Conservation (phyloP, 2,888 invertebrate genomes). For the Pollenia labialis region DNA sequence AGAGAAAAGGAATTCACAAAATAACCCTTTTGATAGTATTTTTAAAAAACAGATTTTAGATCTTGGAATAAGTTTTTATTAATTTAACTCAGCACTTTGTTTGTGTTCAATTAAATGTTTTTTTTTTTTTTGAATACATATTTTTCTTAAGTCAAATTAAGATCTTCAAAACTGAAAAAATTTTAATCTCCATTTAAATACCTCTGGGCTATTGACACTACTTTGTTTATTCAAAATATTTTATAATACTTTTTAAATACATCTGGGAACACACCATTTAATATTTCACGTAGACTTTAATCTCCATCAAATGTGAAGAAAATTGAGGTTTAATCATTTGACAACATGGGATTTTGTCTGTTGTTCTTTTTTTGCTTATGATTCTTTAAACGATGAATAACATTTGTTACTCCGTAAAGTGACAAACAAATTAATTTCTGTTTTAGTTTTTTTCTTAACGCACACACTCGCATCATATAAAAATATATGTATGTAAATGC, state of each 20-base stretch:
- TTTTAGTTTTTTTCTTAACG: constrained; percentile 33
- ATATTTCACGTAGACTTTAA: constrained; percentile 59
- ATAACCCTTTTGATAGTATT: no score
- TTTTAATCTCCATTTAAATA: constrained; percentile 13
- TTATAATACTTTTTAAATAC: constrained; percentile 56
- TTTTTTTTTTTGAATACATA: neutral
- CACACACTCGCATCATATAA: neutral
- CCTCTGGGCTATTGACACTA: constrained; percentile 16
- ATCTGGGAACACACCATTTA: constrained; percentile 43
- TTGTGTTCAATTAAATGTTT: neutral
- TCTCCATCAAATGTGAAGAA: constrained; percentile 69
- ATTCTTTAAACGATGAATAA: constrained; percentile 63
- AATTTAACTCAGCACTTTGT: neutral
- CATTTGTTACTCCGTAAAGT: constrained; percentile 66
- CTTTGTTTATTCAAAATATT: constrained; percentile 56
- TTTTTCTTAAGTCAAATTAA: no score
- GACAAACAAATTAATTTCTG: constrained; percentile 73
- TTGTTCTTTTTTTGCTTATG: constrained; percentile 16
- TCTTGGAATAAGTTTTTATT: no score
- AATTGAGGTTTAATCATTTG: constrained; percentile 72
- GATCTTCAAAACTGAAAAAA: neutral
- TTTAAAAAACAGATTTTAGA: no score
- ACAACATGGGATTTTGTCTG: constrained; percentile 67
- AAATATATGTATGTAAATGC: constrained; percentile 2
- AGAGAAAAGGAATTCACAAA: no score